These are phyloP conservation scores for Bacillus rossius DNA, from an alignment of 1,140 invertebrate species.

Conservation along the genomic window DNA sequence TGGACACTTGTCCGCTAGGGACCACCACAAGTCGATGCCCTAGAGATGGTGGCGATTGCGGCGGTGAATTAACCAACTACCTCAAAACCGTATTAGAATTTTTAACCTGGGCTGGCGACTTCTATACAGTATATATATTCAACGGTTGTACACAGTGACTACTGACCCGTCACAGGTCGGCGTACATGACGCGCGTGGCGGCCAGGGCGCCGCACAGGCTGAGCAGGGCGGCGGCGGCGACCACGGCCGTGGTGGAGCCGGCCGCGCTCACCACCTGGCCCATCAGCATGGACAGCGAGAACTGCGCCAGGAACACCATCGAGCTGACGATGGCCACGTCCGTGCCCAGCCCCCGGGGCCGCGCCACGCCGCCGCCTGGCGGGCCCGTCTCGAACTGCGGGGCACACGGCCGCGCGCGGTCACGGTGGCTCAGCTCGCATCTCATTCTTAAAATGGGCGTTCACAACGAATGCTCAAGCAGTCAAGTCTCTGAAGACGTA, in stretches of 20 bases:
- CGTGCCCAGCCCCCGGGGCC: conserved; percentile 82
- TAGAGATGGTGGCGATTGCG: too few relatives aligned
- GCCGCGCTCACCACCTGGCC: conserved; percentile 71
- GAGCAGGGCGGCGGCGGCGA: conserved; percentile 73
- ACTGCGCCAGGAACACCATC: conserved; percentile 94
- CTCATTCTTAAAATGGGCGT: too few relatives aligned
- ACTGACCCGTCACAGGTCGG: conserved; percentile 65
- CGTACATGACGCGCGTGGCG: conserved; percentile 83
- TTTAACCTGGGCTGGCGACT: too few relatives aligned
- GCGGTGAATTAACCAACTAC: too few relatives aligned
- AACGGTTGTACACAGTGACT: too few relatives aligned
- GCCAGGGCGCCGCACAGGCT: conserved; percentile 77
- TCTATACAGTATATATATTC: too few relatives aligned
- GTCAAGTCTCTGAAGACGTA: too few relatives aligned
- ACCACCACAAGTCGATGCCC: too few relatives aligned
- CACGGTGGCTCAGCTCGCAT: too few relatives aligned
- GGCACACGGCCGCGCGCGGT: background rate
- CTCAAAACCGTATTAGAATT: too few relatives aligned
- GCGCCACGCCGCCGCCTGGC: conserved; percentile 41
- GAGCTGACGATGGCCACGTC: conserved; percentile 90
- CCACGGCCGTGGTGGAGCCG: conserved; percentile 80
- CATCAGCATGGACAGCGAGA: conserved; percentile 79
- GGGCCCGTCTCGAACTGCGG: conserved; percentile 56
- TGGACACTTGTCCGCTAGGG: too few relatives aligned
- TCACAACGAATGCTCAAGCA: too few relatives aligned